Conservation (phyloP, 1,140 invertebrate genomes). For the Drosophila bifasciata region DNA sequence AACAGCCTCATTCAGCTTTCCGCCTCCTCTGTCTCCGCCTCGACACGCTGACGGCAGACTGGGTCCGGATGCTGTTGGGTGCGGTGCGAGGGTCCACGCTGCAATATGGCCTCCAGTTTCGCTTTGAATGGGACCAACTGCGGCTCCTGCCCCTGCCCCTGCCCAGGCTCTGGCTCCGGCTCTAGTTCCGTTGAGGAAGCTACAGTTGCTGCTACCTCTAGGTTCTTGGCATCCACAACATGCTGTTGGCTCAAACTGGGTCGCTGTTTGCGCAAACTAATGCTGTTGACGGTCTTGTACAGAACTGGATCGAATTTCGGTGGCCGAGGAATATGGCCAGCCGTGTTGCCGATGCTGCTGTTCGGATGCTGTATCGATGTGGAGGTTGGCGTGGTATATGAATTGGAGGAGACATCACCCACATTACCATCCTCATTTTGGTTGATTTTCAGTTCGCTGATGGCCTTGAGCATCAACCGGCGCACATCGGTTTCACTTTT, state of each 20-base stretch:
- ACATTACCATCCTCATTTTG: constrained; percentile 54
- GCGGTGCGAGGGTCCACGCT: constrained; percentile 78
- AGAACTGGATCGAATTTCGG: constrained; percentile 83
- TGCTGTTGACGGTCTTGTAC: constrained; percentile 81
- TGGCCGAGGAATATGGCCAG: constrained; percentile 64
- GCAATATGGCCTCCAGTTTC: constrained; percentile 81
- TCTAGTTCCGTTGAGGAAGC: constrained; percentile 13
- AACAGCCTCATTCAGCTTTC: constrained; percentile 48
- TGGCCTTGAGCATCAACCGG: constrained; percentile 69
- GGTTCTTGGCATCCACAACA: constrained; percentile 64
- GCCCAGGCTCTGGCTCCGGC: constrained; percentile 22
- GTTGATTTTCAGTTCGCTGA: constrained; percentile 66
- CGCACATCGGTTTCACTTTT: constrained; percentile 81
- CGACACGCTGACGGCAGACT: constrained; percentile 50
- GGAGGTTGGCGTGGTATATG: constrained; percentile 3
- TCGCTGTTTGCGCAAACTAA: constrained; percentile 75
- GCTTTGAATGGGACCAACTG: constrained; percentile 73
- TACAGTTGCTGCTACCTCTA: constrained; percentile 19
- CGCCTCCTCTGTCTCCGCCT: constrained; percentile 34
- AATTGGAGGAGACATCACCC: constrained; percentile 23
- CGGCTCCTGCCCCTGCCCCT: constrained; percentile 16
- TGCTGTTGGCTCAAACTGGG: constrained; percentile 68
- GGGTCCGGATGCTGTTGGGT: constrained; percentile 66
- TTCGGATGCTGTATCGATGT: not conserved
- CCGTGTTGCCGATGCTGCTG: constrained; percentile 3